Evolutionary conservation across 2,113 vertebrate species (phyloP), one percentile per base, ranked within the genome.

Genomic region (Anoura caudifer): DNA sequence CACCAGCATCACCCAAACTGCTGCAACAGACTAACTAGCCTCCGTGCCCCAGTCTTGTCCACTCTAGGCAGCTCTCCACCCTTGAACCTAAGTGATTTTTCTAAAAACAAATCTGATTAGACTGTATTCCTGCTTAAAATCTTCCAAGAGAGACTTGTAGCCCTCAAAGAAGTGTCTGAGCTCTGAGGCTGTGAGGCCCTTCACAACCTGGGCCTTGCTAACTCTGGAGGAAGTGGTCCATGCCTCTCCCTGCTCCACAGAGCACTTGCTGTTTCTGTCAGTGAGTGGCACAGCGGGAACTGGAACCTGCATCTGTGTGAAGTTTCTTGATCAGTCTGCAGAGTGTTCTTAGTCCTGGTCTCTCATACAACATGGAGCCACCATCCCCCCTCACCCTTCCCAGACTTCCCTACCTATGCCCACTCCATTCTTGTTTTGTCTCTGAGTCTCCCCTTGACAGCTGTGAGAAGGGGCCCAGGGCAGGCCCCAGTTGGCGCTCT

Each of bases 401-500:
- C 75, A 76, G 63, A 85, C 24, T 61, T 13, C 20, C 31, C 79
- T 61, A 12, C 28, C 22, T 7, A 52, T 10, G 28, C 75, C 45
- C 75, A 33, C 43, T 4, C 17, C 45, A 20, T n/a, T 72, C 70
- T 47, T n/a, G 28, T 91, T 86, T 95, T 96, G 93, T 95, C 91
- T 92, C 79, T 19, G 36, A 65, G 95, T 54, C 69, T 94, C 54
- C 24, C 28, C 77, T 87, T 76, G 80, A 97, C 97, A 98, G 96
- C 94, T 98, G 95, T 91, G 92, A 76, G 92, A 89, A 87, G 80
- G 79, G 87, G 59, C 50, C 86, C 52, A 52, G 65, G 1, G 15
- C 90, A 84, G 93, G 88, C 91, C 80, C 93, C 97, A 95, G 97
- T 92, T 95, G 90, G 87, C 91, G 41, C 87, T 59, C 91, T 94